Evolutionary conservation across 2,888 invertebrate genomes (phyloP).

Genomic region (Saturnia pavonia): DNA sequence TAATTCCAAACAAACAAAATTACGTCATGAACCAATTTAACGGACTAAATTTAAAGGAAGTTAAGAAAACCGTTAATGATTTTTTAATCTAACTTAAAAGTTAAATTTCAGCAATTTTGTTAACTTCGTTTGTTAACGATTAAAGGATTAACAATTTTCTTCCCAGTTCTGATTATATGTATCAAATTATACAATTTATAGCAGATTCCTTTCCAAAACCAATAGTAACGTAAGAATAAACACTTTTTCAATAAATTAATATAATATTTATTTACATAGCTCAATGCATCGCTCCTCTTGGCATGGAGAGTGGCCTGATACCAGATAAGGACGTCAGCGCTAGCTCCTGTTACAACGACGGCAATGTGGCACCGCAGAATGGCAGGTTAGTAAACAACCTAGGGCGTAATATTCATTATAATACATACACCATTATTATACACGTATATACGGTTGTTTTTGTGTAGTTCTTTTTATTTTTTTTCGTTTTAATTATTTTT

Average conservation of each 20-base stretch:
- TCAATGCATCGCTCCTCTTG: conserved; percentile 90
- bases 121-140: too few relatives aligned
- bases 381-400: conserved; percentile 83
- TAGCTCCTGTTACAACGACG: conserved; percentile 92
- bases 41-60: too few relatives aligned
- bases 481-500: too few relatives aligned
- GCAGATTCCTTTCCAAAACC: not conserved
- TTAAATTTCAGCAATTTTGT: too few relatives aligned
- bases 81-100: too few relatives aligned
- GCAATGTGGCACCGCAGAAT: conserved; percentile 92
- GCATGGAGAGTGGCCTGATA: conserved; percentile 92
- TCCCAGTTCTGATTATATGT: too few relatives aligned
- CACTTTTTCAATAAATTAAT: not conserved
- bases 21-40: too few relatives aligned
- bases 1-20: too few relatives aligned
- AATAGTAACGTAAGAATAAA: not conserved
- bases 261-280: conserved; percentile 80
- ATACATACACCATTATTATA: not conserved
- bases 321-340: conserved; percentile 91
- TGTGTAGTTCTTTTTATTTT: too few relatives aligned
- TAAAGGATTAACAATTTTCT: too few relatives aligned
- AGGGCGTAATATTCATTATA: conserved; percentile 10
- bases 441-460: too few relatives aligned
- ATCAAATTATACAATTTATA: not conserved
- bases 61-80: too few relatives aligned